Evolutionary conservation across 2,113 vertebrate genomes (phyloP).

Genomic region (Acrocephalus kingi): DNA sequence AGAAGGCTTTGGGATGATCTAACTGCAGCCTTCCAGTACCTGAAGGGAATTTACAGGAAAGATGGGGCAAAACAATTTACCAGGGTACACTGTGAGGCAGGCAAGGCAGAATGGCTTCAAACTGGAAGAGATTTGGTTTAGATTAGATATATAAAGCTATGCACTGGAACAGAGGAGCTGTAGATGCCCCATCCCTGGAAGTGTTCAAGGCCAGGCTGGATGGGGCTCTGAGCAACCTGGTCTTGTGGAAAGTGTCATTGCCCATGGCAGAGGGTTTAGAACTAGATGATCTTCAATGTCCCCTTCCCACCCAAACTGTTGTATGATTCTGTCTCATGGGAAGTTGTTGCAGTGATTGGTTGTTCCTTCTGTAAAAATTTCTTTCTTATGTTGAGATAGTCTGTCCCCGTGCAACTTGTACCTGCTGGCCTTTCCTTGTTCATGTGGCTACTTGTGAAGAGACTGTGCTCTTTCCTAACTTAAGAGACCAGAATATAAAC

Average conservation of each 20-base stretch:
- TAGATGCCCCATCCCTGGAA: neutral
- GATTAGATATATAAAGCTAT: neutral
- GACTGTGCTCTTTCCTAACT: neutral
- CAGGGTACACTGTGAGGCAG: neutral
- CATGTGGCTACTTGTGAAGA: neutral
- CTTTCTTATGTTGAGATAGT: neutral
- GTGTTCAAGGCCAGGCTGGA: neutral
- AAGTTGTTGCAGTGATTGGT: neutral
- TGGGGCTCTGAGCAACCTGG: neutral
- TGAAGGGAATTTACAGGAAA: neutral
- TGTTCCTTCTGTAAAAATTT: neutral
- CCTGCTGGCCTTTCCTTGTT: neutral
- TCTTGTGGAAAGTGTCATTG: neutral
- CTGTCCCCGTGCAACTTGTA: neutral
- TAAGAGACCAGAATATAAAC: neutral
- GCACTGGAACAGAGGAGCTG: neutral
- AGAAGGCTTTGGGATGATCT: neutral
- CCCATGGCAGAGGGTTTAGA: neutral
- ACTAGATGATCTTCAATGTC: neutral
- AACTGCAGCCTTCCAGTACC: neutral
- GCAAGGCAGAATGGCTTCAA: neutral
- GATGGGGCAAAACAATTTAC: neutral
- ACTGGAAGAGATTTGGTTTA: neutral
- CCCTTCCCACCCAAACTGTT: neutral
- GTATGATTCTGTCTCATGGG: neutral